Evolutionary conservation across 2,113 vertebrate genomes (phyloP).

Genomic region (Neodontobutis hainanensis): DNA sequence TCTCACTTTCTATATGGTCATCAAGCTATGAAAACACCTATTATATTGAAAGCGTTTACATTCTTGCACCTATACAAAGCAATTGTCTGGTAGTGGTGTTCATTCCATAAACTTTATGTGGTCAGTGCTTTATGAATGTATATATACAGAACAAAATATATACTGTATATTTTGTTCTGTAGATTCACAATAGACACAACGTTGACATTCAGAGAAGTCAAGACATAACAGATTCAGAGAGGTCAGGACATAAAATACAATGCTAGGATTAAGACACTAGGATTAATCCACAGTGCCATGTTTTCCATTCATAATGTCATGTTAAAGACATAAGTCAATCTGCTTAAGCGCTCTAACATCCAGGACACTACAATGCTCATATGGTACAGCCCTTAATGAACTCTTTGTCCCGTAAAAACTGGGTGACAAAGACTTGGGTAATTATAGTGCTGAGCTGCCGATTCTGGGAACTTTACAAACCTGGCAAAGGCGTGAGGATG

Average conservation of each 20-base stretch:
- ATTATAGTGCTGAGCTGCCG: not conserved
- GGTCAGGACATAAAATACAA: not conserved
- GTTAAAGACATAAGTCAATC: slow-evolving; percentile 5
- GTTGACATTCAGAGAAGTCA: too few species aligned
- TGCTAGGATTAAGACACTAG: not conserved
- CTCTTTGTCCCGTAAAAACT: not conserved
- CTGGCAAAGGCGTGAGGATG: not conserved
- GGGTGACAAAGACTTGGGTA: not conserved
- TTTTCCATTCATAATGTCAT: slow-evolving; percentile 1
- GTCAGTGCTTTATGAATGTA: too few species aligned
- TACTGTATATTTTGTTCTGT: too few species aligned
- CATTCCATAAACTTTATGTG: too few species aligned
- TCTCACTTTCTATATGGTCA: too few species aligned
- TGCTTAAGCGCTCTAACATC: not conserved
- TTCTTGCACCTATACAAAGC: not conserved
- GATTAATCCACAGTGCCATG: not conserved
- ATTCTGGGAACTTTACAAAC: not conserved
- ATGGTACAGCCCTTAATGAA: not conserved
- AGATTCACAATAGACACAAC: too few species aligned
- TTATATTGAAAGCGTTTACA: not conserved
- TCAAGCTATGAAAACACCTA: not conserved
- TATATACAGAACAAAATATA: too few species aligned
- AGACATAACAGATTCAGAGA: not conserved
- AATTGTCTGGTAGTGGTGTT: too few species aligned
- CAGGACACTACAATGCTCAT: not conserved